phyloP scores from a whole-genome alignment of 2,797 vertebrate genomes.

The Sebastes itinus region DNA sequence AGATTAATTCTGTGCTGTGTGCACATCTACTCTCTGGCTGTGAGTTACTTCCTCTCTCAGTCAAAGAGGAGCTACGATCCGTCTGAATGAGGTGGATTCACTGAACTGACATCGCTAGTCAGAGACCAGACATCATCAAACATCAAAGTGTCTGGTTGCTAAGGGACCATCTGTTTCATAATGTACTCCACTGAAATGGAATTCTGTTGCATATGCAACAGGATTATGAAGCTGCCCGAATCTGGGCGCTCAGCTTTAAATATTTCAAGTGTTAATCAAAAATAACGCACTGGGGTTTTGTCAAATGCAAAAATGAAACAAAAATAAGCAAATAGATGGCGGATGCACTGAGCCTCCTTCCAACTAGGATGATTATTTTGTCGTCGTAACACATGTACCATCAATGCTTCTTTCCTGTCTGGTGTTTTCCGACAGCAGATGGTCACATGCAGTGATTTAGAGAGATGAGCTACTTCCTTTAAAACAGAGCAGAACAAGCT shows the following conservation, averaged over 20 bases:
- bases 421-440: constrained; percentile 28
- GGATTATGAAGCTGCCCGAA: constrained; percentile 50
- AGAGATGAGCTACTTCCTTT: background rate
- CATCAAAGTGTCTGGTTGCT: constrained; percentile 77
- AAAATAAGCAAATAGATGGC: constrained; percentile 36
- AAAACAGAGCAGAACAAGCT: constrained; percentile 5
- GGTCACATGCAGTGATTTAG: constrained; percentile 16
- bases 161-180: constrained; percentile 77
- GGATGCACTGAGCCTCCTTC: constrained; percentile 1
- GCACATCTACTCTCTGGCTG: background rate
- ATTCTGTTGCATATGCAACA: constrained; percentile 68
- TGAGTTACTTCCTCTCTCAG: constrained; percentile 16
- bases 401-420: constrained; percentile 10
- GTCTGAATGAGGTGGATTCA: constrained; percentile 55
- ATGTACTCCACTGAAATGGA: constrained; percentile 63
- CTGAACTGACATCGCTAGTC: constrained; percentile 66
- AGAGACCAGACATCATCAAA: constrained; percentile 72
- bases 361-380: constrained; percentile 8
- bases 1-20: constrained; percentile 4
- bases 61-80: constrained; percentile 27
- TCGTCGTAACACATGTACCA: constrained; percentile 9
- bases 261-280: constrained; percentile 59
- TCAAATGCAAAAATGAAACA: constrained; percentile 42
- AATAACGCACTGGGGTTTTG: constrained; percentile 41
- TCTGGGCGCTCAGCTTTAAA: constrained; percentile 45